Evolutionary conservation across 2,888 invertebrate species (phyloP).

Genomic region (Sthenelais limicola): DNA sequence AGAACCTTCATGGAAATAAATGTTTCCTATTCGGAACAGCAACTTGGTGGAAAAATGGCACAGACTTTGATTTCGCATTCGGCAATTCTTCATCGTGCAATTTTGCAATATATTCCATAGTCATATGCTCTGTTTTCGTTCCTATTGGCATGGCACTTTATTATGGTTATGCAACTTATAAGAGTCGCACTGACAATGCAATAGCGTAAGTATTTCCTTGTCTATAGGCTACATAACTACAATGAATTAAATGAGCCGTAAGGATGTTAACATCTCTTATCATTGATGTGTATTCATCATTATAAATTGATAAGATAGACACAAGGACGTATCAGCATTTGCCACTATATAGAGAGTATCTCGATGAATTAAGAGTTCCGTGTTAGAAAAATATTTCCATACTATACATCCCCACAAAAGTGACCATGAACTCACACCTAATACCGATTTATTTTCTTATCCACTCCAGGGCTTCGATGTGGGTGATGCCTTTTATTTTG

Average conservation of each 20-base stretch:
- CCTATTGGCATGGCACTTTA: conserved; percentile 20
- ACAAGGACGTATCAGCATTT: no score
- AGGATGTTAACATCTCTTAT: not conserved
- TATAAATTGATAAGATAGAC: no score
- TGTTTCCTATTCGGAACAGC: conserved; percentile 23
- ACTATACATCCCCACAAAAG: not conserved
- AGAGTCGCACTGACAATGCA: conserved; percentile 18
- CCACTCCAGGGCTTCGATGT: conserved; percentile 61
- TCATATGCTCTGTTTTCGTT: conserved; percentile 3
- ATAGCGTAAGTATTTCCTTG: conserved; percentile 28
- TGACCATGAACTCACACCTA: not conserved
- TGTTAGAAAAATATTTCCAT: not conserved
- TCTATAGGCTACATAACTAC: not conserved
- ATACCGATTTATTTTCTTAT: conserved; percentile 1
- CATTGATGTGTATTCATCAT: no score
- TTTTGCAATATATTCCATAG: conserved; percentile 10
- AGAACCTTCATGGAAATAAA: conserved; percentile 2
- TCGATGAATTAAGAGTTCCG: no score
- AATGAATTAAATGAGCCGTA: not conserved
- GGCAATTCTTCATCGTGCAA: conserved; percentile 15
- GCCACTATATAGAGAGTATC: no score
- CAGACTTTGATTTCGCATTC: not conserved
- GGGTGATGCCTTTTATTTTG: conserved; percentile 62
- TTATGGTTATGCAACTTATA: conserved; percentile 32
- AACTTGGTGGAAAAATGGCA: conserved; percentile 10